Percentiles rank a stretch among this genome's conserved stretches.
Evolutionary conservation across 2,113 vertebrate genomes (phyloP).

Genomic region (Casuarius casuarius): DNA sequence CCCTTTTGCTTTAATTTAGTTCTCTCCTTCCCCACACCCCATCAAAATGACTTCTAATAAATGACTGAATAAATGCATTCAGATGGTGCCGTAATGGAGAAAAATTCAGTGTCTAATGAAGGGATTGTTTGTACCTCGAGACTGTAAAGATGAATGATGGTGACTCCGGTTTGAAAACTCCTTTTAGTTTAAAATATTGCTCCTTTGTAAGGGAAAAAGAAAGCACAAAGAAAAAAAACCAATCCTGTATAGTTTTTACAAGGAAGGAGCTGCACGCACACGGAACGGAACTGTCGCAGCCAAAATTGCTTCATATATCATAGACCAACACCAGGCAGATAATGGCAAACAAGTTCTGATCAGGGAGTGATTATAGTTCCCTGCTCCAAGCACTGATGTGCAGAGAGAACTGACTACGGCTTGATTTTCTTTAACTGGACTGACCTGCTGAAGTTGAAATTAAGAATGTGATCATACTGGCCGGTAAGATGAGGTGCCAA

Average conservation of each 20-base stretch:
- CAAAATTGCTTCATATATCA: constrained; percentile 77
- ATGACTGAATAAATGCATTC: constrained; percentile 49
- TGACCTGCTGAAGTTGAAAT: constrained; percentile 42
- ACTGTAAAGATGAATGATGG: constrained; percentile 64
- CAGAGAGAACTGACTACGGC: neutral
- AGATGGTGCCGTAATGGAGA: constrained; percentile 62
- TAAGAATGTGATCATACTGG: neutral
- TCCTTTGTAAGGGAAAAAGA: neutral
- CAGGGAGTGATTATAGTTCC: constrained; percentile 63
- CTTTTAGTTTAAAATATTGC: constrained; percentile 69
- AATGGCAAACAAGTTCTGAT: constrained; percentile 68
- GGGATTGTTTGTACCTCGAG: constrained; percentile 14
- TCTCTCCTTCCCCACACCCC: neutral
- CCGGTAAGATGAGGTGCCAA: neutral
- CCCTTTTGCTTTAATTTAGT: constrained; percentile 37
- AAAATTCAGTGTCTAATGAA: constrained; percentile 66
- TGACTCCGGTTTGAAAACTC: constrained; percentile 63
- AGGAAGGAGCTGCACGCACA: constrained; percentile 19
- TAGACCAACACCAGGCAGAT: constrained; percentile 61
- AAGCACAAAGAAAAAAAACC: neutral
- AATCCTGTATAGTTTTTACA: constrained; percentile 29
- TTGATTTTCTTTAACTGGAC: constrained; percentile 18
- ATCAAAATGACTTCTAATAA: constrained; percentile 48
- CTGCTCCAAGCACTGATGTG: constrained; percentile 32
- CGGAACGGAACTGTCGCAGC: constrained; percentile 52